A percentile compares a stretch with the other conserved stretches of the same genome.
Evolutionary conservation across 2,888 invertebrate genomes (phyloP).

Genomic region (Crioceris asparagi): DNA sequence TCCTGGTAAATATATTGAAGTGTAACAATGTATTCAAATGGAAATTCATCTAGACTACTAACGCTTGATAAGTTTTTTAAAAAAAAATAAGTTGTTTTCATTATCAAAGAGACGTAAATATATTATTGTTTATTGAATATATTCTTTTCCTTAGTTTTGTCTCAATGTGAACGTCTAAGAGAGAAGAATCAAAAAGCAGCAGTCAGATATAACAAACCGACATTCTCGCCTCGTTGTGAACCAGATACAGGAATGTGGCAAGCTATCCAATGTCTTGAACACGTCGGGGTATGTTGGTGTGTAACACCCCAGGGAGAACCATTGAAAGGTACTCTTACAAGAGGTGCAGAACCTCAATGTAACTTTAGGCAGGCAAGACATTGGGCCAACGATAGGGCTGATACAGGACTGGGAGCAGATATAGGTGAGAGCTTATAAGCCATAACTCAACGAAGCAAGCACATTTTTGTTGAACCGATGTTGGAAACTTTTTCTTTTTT

Average conservation of each 20-base stretch:
- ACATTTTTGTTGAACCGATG: too few relatives aligned
- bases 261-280: slow-evolving; percentile 67
- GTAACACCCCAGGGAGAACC: slow-evolving; percentile 74
- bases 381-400: slow-evolving; percentile 35
- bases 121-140: too few relatives aligned
- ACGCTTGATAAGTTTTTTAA: too few relatives aligned
- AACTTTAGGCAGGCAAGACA: slow-evolving; percentile 70
- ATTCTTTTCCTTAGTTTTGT: slow-evolving; percentile 54
- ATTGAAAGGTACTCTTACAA: slow-evolving; percentile 67
- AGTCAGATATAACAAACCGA: slow-evolving; percentile 59
- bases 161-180: slow-evolving; percentile 68
- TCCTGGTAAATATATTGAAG: slow-evolving; percentile 52
- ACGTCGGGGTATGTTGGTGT: slow-evolving; percentile 78
- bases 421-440: slow-evolving; percentile 32
- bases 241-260: slow-evolving; percentile 65
- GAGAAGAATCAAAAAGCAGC: slow-evolving; percentile 68
- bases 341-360: slow-evolving; percentile 65
- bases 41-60: not conserved
- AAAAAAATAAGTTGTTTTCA: too few relatives aligned
- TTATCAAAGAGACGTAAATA: not conserved
- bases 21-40: too few relatives aligned
- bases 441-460: too few relatives aligned
- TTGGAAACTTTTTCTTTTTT: too few relatives aligned
- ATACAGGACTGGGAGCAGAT: slow-evolving; percentile 44
- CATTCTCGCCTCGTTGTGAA: slow-evolving; percentile 70